Conservation (phyloP, 2,797 vertebrate species). For the Spheniscus humboldti region DNA sequence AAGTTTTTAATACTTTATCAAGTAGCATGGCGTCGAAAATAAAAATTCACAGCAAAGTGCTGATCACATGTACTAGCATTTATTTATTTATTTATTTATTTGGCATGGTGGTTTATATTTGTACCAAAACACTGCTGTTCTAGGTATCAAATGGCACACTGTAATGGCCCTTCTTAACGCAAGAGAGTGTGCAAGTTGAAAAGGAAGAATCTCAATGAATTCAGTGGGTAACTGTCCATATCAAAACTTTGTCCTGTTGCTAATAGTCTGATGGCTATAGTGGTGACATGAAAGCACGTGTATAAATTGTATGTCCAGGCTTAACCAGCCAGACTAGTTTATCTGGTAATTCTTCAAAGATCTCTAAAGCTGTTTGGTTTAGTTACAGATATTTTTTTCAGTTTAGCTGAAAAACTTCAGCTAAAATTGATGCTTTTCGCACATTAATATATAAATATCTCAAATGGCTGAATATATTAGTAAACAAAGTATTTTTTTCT, state of each 20-base stretch:
- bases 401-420: background rate
- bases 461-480: background rate
- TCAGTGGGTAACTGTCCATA: background rate
- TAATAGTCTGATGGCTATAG: background rate
- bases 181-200: background rate
- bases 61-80: background rate
- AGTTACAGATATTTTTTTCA: background rate
- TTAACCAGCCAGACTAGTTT: background rate
- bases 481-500: background rate
- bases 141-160: background rate
- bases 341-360: background rate
- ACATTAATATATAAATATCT: background rate
- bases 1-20: background rate
- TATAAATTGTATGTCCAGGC: background rate
- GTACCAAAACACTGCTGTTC: background rate
- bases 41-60: background rate
- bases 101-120: background rate
- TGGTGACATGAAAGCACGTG: background rate
- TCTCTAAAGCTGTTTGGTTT: background rate
- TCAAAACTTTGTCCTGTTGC: background rate
- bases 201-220: background rate
- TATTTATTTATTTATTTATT: too few species aligned
- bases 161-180: background rate
- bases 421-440: background rate
- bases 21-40: background rate